Evolutionary conservation across 2,888 invertebrate species (phyloP).

Genomic region (Bombyx huttoni): DNA sequence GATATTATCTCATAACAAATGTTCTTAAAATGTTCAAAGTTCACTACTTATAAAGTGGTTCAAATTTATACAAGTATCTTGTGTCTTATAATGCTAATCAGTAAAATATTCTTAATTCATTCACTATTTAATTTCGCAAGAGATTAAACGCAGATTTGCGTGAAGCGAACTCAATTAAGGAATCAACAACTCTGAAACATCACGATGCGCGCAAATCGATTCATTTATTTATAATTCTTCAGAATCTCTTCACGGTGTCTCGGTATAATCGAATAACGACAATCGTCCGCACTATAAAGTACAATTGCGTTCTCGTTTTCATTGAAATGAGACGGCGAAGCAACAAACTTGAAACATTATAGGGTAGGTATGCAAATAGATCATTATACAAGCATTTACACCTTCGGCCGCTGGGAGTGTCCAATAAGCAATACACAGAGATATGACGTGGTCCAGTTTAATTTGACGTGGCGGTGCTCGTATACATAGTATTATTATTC

Average conservation of each 20-base stretch:
- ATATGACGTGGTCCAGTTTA: slow-evolving; percentile 1
- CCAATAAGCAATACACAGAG: slow-evolving; percentile 6
- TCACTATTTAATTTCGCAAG: not conserved
- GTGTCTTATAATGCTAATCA: too few species aligned
- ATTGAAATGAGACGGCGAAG: not conserved
- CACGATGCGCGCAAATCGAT: not conserved
- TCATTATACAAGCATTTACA: slow-evolving; percentile 22
- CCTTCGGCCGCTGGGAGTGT: slow-evolving; percentile 12
- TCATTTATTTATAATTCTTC: not conserved
- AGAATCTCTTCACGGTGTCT: not conserved
- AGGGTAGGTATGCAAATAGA: slow-evolving; percentile 18
- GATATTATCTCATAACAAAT: too few species aligned
- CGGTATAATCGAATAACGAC: not conserved
- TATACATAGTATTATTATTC: not conserved
- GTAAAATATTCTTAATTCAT: not conserved
- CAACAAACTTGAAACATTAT: slow-evolving; percentile 2
- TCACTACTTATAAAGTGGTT: too few species aligned
- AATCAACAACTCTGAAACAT: not conserved
- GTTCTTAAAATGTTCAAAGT: too few species aligned
- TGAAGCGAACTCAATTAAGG: not conserved
- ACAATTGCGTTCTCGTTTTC: not conserved
- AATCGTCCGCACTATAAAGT: not conserved
- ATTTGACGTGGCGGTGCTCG: not conserved
- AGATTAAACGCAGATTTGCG: not conserved
- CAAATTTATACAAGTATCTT: too few species aligned